Evolutionary conservation across 2,797 vertebrate genomes (phyloP).

Genomic region (Clarias fuscus): DNA sequence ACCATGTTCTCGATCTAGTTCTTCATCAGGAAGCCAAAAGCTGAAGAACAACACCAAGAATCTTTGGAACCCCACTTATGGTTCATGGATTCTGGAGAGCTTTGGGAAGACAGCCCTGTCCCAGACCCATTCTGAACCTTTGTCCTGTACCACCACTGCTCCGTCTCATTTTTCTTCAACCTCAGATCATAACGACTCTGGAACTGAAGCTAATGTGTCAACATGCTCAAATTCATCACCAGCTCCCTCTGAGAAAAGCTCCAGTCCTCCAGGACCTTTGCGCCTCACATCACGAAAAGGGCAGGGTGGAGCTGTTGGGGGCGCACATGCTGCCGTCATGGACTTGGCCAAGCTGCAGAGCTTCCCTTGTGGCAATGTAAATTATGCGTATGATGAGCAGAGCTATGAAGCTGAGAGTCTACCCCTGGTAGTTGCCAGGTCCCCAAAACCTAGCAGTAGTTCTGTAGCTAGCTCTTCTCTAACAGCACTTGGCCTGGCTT

Average conservation of each 20-base stretch:
- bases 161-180: constrained; percentile 48
- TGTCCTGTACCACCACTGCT: constrained; percentile 61
- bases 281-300: constrained; percentile 58
- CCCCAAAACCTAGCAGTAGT: constrained; percentile 56
- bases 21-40: constrained; percentile 76
- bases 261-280: constrained; percentile 59
- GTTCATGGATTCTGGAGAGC: constrained; percentile 87
- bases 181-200: constrained; percentile 71
- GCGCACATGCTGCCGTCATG: constrained; percentile 60
- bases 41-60: constrained; percentile 91
- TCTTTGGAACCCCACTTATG: constrained; percentile 92
- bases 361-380: constrained; percentile 88
- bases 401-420: constrained; percentile 75
- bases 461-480: constrained; percentile 57
- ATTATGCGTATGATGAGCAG: constrained; percentile 86
- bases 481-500: constrained; percentile 55
- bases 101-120: constrained; percentile 74
- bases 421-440: constrained; percentile 67
- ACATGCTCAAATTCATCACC: constrained; percentile 62
- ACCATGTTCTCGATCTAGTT: constrained; percentile 71
- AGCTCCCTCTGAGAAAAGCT: constrained; percentile 67
- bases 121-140: constrained; percentile 78
- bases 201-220: constrained; percentile 66
- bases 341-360: constrained; percentile 85
- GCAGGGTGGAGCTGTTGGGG: constrained; percentile 47